A percentile compares a stretch with the other conserved stretches of the same genome.
phyloP scores from a whole-genome alignment of 2,888 invertebrate genomes.

The Ferdinandea cuprea region DNA sequence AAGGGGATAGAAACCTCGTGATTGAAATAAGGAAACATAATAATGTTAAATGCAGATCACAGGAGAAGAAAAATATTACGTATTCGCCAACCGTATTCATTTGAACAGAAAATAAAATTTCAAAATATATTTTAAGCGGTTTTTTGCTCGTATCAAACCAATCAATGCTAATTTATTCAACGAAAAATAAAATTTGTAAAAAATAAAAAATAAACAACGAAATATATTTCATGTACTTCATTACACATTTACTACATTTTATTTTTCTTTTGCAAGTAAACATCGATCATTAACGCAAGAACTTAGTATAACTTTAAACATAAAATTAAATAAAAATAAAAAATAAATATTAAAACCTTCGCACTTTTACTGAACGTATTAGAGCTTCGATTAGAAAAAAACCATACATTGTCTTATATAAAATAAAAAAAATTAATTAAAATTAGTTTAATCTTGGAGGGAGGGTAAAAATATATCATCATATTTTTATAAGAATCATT shows the following conservation, averaged over 20 bases:
- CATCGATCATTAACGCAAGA: slow-evolving; percentile 73
- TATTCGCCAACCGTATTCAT: slow-evolving; percentile 25
- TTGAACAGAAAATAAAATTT: slow-evolving; percentile 3
- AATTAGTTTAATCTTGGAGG: not conserved
- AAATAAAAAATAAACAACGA: slow-evolving; percentile 62
- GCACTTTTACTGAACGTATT: slow-evolving; percentile 80
- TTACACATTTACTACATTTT: slow-evolving; percentile 70
- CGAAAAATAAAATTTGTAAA: no score
- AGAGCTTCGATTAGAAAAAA: slow-evolving; percentile 81
- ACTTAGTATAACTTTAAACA: slow-evolving; percentile 70
- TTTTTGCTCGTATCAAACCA: slow-evolving; percentile 46
- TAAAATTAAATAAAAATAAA: slow-evolving; percentile 75
- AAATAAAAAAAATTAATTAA: not conserved
- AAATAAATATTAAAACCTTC: slow-evolving; percentile 66
- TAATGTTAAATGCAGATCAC: no score
- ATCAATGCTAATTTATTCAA: slow-evolving; percentile 60
- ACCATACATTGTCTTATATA: not conserved
- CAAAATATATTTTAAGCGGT: slow-evolving; percentile 46
- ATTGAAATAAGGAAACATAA: no score
- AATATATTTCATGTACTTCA: slow-evolving; percentile 67
- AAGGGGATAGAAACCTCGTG: no score
- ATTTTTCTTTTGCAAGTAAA: slow-evolving; percentile 65
- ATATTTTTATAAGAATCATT: not conserved
- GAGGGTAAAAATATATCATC: not conserved
- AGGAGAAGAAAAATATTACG: slow-evolving; percentile 10